Evolutionary conservation across 2,888 invertebrate genomes (phyloP), one percentile per base, ranked within the genome.

Genomic region (Calameuta idolon): DNA sequence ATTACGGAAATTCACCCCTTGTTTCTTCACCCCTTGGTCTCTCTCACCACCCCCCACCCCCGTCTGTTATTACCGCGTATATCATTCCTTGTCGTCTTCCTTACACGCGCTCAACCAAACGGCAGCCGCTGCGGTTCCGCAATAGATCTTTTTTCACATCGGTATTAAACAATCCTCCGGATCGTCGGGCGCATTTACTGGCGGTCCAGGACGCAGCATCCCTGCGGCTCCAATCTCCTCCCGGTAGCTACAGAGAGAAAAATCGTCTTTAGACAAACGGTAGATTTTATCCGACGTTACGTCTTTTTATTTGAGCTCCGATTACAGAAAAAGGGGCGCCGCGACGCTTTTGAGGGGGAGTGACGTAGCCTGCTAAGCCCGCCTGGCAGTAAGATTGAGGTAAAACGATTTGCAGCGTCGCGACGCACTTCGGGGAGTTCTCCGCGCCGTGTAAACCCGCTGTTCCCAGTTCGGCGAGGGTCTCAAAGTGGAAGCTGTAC

Each of bases 251-350:
- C 40, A 77, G 82, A 73, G 83, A 88, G 87, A 91, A 90, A 90
- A 89, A 90, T 91, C 87, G 87, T 87, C 87, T 87, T 88, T 87
- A 88, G 91, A 92, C 89, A 91, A 91, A 92, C 90, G 90, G 88
- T 86, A 87, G 85, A 89, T 88, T 92, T 91, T 92, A 90, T 92
- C 90, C 87, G 89, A 87, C 85, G 88, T 90, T 89, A 89, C 86
- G 87, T 85, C 87, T 88, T 90, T 91, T 90, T 90, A 90, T 90
- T 90, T 87, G 88, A 88, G 86, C 88, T 85, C 85, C 89, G 90
- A 90, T 91, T 90, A 89, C 87, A 84, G 80, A 82, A 82, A 82
- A 84, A 84, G 83, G 80, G 79, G 82, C 30, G 69, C 69, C 30
- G 69, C 69, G 69, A 33, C 33, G 31, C 69, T 33, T 12, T 69